phyloP scores from a whole-genome alignment of 2,797 vertebrate genomes.

The Spinus olivaceus region DNA sequence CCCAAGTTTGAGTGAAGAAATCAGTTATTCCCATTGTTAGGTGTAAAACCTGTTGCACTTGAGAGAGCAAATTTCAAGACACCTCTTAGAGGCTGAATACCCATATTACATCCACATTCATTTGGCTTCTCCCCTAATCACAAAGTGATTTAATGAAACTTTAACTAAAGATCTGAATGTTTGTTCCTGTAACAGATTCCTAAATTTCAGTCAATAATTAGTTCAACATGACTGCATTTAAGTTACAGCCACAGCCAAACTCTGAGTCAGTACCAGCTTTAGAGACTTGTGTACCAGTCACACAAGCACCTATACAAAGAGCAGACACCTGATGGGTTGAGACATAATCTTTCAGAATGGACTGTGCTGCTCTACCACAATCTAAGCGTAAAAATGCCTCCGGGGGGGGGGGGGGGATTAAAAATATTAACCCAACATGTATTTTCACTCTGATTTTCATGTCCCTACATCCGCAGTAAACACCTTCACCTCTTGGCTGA shows the following conservation, averaged over 20 bases:
- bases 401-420: accelerated
- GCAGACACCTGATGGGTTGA: background rate
- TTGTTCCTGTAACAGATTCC: background rate
- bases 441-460: background rate
- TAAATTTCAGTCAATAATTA: background rate
- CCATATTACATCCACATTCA: background rate
- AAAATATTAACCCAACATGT: background rate
- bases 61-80: background rate
- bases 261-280: background rate
- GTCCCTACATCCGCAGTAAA: background rate
- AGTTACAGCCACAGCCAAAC: background rate
- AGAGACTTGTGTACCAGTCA: background rate
- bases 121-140: background rate
- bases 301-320: background rate
- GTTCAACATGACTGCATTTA: background rate
- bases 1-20: background rate
- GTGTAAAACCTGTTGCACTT: accelerated
- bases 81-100: background rate
- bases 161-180: background rate
- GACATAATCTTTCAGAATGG: background rate
- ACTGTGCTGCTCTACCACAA: background rate
- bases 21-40: background rate
- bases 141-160: background rate
- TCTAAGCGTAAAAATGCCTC: background rate
- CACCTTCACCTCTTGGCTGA: background rate